Percentiles rank a stretch among this genome's conserved stretches.
Conservation (phyloP, 2,888 invertebrate species). For the Hylaea fasciaria region DNA sequence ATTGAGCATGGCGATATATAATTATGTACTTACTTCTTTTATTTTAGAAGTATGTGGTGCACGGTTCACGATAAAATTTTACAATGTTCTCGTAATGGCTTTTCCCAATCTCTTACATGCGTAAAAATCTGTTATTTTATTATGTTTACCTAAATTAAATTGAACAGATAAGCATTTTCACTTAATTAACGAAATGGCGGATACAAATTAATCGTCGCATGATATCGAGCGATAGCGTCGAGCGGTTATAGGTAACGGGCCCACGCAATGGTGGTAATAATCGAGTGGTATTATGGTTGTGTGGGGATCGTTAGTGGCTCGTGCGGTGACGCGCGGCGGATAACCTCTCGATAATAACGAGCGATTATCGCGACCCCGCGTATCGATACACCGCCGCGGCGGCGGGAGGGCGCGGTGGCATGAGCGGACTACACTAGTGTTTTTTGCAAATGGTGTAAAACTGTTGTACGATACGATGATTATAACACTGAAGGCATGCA, state of each 20-base stretch:
- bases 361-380: conserved; percentile 36
- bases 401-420: conserved; percentile 11
- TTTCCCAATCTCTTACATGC: no score
- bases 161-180: conserved; percentile 39
- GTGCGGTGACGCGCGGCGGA: conserved; percentile 52
- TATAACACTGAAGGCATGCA: no score
- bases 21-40: no score
- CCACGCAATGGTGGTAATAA: not conserved
- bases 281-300: not conserved
- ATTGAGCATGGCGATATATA: no score
- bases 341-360: conserved; percentile 41
- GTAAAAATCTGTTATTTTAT: conserved; percentile 4
- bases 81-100: no score
- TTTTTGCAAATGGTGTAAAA: conserved; percentile 29
- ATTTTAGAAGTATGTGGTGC: no score
- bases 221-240: not conserved
- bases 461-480: not conserved
- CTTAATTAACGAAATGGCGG: conserved; percentile 41
- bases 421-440: conserved; percentile 17
- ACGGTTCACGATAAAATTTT: no score
- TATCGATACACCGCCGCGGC: conserved; percentile 17
- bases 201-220: conserved; percentile 11
- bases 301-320: conserved; percentile 49
- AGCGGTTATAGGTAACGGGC: not conserved
- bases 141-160: conserved; percentile 30